Evolutionary conservation across 2,113 vertebrate species (phyloP).

Genomic region (Sarotherodon lohbergeri): DNA sequence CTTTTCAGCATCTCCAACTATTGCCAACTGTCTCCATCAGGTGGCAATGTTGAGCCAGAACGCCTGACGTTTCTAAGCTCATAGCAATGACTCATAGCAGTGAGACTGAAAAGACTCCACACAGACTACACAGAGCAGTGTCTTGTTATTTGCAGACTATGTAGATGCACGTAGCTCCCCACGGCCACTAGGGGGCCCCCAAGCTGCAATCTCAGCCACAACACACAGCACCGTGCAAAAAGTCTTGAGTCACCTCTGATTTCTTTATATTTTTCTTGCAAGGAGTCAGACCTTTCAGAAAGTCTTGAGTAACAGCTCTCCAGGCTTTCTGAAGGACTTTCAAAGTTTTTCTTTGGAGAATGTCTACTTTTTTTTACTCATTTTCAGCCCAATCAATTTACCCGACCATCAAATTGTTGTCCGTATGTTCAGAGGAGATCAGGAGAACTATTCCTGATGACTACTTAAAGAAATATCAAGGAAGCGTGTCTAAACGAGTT

Average conservation of each 20-base stretch:
- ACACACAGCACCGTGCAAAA: neutral
- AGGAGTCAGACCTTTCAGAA: neutral
- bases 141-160: neutral
- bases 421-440: neutral
- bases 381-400: neutral
- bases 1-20: neutral
- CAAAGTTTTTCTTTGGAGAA: no score
- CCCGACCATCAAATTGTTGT: neutral
- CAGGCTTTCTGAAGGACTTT: neutral
- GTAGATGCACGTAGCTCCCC: neutral
- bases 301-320: neutral
- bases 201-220: neutral
- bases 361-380: neutral
- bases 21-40: neutral
- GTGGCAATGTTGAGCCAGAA: neutral
- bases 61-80: neutral
- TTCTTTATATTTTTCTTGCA: neutral
- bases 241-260: neutral
- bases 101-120: neutral
- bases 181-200: neutral
- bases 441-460: no score
- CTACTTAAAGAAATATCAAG: no score
- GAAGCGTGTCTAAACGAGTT: no score
- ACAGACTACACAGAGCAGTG: neutral
- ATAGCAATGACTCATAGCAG: neutral